Evolutionary conservation across 1,140 invertebrate genomes (phyloP).

Genomic region (Drosophila setifemur): DNA sequence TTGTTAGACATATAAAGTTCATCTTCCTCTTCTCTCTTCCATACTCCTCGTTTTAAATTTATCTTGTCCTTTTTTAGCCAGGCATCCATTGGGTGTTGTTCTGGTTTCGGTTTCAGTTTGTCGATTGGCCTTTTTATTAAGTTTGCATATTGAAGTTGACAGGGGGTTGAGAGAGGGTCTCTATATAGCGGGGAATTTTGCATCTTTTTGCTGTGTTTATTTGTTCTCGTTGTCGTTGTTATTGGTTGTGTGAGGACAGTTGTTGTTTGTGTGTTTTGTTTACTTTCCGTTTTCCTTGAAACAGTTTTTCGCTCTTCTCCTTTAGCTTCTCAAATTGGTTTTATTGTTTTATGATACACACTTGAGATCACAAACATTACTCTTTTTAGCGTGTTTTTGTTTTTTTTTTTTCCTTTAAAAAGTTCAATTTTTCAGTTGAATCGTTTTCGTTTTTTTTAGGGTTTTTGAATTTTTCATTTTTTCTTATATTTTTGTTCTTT

Average conservation of each 20-base stretch:
- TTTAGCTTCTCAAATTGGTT: slow-evolving; percentile 65
- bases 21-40: slow-evolving; percentile 25
- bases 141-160: slow-evolving; percentile 71
- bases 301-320: slow-evolving; percentile 26
- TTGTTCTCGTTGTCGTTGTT: slow-evolving; percentile 41
- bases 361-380: slow-evolving; percentile 82
- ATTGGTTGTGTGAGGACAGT: slow-evolving; percentile 49
- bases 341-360: slow-evolving; percentile 77
- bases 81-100: slow-evolving; percentile 34
- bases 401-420: slow-evolving; percentile 66
- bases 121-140: slow-evolving; percentile 59
- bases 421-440: slow-evolving; percentile 72
- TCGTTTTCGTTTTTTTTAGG: slow-evolving; percentile 57
- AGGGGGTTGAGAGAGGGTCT: slow-evolving; percentile 28
- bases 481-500: slow-evolving; percentile 60
- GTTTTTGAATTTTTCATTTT: slow-evolving; percentile 66
- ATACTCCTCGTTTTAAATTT: background rate
- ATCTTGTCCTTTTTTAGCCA: slow-evolving; percentile 28
- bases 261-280: slow-evolving; percentile 48
- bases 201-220: slow-evolving; percentile 68
- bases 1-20: slow-evolving; percentile 72
- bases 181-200: slow-evolving; percentile 68
- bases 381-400: slow-evolving; percentile 35
- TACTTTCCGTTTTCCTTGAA: slow-evolving; percentile 43
- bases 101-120: slow-evolving; percentile 42